phyloP scores from a whole-genome alignment of 2,888 invertebrate genomes.

The Agrotis ipsilon region DNA sequence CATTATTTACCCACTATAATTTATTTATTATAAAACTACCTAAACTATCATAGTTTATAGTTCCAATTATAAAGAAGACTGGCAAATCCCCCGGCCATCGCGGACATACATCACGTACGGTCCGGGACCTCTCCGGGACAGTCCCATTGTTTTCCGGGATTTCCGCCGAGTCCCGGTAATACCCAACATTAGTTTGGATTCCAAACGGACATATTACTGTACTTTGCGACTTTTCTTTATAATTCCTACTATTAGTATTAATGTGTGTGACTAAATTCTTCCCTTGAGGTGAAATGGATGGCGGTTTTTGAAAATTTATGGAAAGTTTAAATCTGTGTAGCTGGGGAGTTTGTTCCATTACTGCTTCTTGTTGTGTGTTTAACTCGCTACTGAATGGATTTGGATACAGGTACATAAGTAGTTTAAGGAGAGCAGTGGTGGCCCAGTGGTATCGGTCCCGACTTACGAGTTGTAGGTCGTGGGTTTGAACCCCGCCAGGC shows the following conservation, averaged over 20 bases:
- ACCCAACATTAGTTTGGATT: conserved; percentile 78
- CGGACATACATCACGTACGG: conserved; percentile 62
- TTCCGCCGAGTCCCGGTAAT: conserved; percentile 69
- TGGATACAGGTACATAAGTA: no score
- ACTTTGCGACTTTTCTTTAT: conserved; percentile 67
- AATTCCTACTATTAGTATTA: conserved; percentile 67
- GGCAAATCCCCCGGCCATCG: conserved; percentile 58
- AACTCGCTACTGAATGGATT: no score
- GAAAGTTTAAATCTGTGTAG: neutral
- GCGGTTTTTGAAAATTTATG: conserved; percentile 19
- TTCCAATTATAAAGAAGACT: conserved; percentile 50
- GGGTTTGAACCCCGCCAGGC: no score
- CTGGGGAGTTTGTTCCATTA: neutral
- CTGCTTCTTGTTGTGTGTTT: neutral
- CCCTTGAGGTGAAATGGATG: conserved; percentile 35
- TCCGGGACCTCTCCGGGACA: conserved; percentile 63
- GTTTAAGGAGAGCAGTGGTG: no score
- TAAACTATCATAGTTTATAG: conserved; percentile 29
- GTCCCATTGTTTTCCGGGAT: conserved; percentile 70
- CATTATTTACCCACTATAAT: neutral
- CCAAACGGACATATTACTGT: conserved; percentile 67
- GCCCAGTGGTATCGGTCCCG: no score
- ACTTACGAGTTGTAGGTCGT: no score
- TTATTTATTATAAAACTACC: neutral
- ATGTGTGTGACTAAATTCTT: conserved; percentile 51